Conservation (phyloP, 2,113 vertebrate genomes). For the Corythaeola cristata region DNA sequence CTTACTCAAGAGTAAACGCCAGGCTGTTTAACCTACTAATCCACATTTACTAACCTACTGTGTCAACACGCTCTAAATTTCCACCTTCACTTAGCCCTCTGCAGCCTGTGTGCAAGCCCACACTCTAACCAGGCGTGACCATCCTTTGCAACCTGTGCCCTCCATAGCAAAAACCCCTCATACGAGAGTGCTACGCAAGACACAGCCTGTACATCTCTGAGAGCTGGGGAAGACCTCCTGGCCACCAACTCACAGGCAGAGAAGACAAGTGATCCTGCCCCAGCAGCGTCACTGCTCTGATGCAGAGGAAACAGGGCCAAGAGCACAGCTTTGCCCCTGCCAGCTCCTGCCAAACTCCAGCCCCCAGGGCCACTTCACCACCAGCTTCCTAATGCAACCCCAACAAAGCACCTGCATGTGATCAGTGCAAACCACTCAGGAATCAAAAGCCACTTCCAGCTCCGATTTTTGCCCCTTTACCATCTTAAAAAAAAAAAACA, state of each 20-base stretch:
- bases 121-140: background rate
- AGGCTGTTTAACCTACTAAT: conserved; percentile 31
- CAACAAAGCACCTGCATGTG: accelerated
- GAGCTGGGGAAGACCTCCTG: background rate
- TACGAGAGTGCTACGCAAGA: accelerated
- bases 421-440: background rate
- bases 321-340: background rate
- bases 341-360: background rate
- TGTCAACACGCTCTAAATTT: background rate
- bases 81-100: background rate
- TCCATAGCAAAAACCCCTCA: background rate
- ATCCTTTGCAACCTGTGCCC: background rate
- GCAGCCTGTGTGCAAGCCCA: background rate
- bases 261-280: background rate
- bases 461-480: background rate
- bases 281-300: background rate
- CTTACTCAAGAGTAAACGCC: background rate
- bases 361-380: background rate
- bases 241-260: accelerated
- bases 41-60: background rate
- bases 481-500: background rate
- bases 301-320: background rate
- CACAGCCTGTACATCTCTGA: accelerated
- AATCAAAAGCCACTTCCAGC: background rate
- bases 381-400: accelerated